phyloP scores from a whole-genome alignment of 2,888 invertebrate genomes.

The Pachydiplax longipennis region DNA sequence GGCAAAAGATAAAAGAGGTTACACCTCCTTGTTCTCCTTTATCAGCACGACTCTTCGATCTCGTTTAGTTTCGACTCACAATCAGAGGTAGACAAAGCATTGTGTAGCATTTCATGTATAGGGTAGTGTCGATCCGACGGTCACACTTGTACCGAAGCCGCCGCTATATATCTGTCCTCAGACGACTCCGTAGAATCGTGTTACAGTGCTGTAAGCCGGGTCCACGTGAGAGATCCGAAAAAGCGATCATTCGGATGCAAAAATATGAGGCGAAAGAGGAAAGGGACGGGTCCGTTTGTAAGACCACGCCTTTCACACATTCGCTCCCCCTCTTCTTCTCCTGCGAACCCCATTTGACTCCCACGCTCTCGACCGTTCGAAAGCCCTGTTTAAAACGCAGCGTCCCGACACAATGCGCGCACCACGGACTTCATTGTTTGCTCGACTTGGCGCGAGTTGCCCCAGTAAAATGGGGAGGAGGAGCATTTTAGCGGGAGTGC shows the following conservation, averaged over 20 bases:
- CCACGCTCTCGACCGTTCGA: background rate
- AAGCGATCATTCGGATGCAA: background rate
- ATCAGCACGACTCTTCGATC: background rate
- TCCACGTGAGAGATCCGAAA: background rate
- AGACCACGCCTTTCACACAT: background rate
- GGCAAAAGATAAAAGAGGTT: too few relatives aligned
- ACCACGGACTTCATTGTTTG: background rate
- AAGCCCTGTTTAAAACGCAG: background rate
- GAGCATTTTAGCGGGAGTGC: background rate
- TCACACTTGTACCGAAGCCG: background rate
- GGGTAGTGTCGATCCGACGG: background rate
- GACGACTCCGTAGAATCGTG: background rate
- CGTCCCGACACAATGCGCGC: background rate
- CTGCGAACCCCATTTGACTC: background rate
- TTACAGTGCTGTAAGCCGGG: background rate
- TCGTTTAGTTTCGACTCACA: background rate
- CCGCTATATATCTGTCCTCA: background rate
- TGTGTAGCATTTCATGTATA: background rate
- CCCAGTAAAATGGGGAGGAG: background rate
- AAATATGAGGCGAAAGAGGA: background rate
- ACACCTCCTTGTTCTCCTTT: too few relatives aligned
- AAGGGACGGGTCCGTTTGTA: background rate
- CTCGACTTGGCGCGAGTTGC: background rate
- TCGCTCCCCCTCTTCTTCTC: background rate
- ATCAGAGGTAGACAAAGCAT: background rate